Base-by-base conservation (phyloP, 2,797 vertebrate species). In the Heliangelus exortis region DNA sequence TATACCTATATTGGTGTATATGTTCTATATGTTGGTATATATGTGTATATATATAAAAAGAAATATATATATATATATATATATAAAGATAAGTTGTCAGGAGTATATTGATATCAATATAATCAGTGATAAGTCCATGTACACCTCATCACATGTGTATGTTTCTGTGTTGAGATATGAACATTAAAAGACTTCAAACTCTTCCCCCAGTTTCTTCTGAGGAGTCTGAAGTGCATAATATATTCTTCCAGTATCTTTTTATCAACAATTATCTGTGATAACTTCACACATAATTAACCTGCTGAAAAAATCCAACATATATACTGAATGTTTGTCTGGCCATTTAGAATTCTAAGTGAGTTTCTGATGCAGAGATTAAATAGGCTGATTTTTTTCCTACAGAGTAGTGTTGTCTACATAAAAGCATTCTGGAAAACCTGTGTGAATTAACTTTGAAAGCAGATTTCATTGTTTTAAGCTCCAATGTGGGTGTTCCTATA, bases 131-230 rank as follows among this genome's bases (percentile, higher is more conserved):
- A 50, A 81, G 29, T 59, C 20, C 26, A 3, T 19, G 4, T 59
- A 31, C 23, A 5, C 77, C 22, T 59, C 20, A 36, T 61, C 22
- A 25, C 10, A 9, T 11, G 7, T 0, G 0, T 28, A 15, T 12
- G 6, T 83, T 78, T 90, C 9, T 73, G 0, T 71, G 31, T 65
- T 65, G 61, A 72, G 26, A 15, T 88, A 5, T 29, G 17, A 80
- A 15, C 48, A 20, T 11, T 67, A 67, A 48, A 63, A 90, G 31
- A 25, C 41, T 92, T 82, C 16, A 85, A 4, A 47, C 10, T 58
- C 7, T 39, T 23, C 59, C 36, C 3, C 9, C 53, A 36, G 7
- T 58, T 90, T 92, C 4, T 5, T 77, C 71, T 41, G 34, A 88
- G 28, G 22, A 76, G 15, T 45, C 43, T 48, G 41, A 53, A 93